Evolutionary conservation across 1,140 invertebrate genomes (phyloP), one percentile per base, ranked within the genome.

Genomic region (Drosophila sulfurigaster): DNA sequence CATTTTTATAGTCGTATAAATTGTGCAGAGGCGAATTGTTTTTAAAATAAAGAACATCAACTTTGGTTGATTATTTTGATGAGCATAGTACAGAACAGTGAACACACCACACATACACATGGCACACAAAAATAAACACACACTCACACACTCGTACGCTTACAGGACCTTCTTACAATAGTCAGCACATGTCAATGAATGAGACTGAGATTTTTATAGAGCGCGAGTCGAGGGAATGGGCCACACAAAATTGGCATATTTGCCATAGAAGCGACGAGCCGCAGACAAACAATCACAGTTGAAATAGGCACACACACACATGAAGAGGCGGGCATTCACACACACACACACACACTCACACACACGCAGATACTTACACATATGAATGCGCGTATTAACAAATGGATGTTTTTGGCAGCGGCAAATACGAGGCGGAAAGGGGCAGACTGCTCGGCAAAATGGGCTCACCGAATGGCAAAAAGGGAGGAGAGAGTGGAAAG

Each of bases 1-100:
- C 70, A 82, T 81, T 78, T 83, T 87, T 87, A 88, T 87, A 75
- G 75, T 51, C 80, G 38, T 73, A 83, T 88, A 82, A 87, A 86
- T 78, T 88, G 74, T 68, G 65, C 75, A 77, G 63, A 79, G 73
- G 72, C 56, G 68, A 86, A 86, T 82, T 77, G 83, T 88, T 82
- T 76, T 87, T 79, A 82, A 77, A 73, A 77, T 73, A 57, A 32
- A 67, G 72, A 85, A 69, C 30, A n/a, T 57, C 72, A 87, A 83
- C 80, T 88, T 88, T 83, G 77, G 73, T 88, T 88, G 83, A 87
- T 87, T 88, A 87, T 87, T 87, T 87, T 88, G 83, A 87, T 87
- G 83, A 88, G 77, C 49, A 65, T 58, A 80, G 73, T 66, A 66
- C 78, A 70, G 78, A 85, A 85, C 81, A 83, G 81, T 83, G 81